phyloP scores from a whole-genome alignment of 35 echinoderm and acorn worm genomes.

The Holothuria glaberrima region DNA sequence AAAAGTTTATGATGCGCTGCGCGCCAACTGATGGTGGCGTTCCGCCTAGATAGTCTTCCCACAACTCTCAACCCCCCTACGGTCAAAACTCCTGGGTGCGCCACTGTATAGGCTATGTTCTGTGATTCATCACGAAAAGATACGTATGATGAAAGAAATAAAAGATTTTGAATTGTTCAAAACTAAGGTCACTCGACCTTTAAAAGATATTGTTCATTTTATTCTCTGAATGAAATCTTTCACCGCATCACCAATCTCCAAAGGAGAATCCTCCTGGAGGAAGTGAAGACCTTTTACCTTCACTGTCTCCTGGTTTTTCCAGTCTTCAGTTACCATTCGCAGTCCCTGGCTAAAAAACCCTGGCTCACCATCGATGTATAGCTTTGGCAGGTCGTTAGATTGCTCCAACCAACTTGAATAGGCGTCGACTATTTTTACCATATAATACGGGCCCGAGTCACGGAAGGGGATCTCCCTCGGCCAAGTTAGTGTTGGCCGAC shows the following conservation, averaged over 20 bases:
- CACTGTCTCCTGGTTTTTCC: slow-evolving; percentile 60
- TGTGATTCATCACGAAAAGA: background rate
- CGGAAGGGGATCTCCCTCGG: slow-evolving; percentile 73
- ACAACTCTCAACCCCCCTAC: background rate
- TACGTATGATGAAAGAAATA: background rate
- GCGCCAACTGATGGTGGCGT: too few relatives aligned
- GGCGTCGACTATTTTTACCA: slow-evolving; percentile 62
- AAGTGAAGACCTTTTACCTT: slow-evolving; percentile 69
- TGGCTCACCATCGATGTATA: slow-evolving; percentile 65
- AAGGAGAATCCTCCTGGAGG: slow-evolving; percentile 63
- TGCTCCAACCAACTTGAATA: slow-evolving; percentile 52
- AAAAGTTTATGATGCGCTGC: too few relatives aligned
- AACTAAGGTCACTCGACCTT: background rate
- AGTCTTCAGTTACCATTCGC: slow-evolving; percentile 23
- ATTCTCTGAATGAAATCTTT: slow-evolving; percentile 33
- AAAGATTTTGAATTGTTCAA: background rate
- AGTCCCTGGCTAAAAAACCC: slow-evolving; percentile 62
- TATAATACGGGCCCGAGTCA: slow-evolving; percentile 67
- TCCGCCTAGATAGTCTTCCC: too few relatives aligned
- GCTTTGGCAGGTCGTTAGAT: slow-evolving; percentile 65
- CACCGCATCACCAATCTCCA: slow-evolving; percentile 54
- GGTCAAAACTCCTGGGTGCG: background rate
- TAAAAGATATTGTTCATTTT: background rate
- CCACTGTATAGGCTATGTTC: too few relatives aligned
- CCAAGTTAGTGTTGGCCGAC: slow-evolving; percentile 79